phyloP scores from a whole-genome alignment of 2,113 vertebrate genomes.

The Microcebus jonahi region DNA sequence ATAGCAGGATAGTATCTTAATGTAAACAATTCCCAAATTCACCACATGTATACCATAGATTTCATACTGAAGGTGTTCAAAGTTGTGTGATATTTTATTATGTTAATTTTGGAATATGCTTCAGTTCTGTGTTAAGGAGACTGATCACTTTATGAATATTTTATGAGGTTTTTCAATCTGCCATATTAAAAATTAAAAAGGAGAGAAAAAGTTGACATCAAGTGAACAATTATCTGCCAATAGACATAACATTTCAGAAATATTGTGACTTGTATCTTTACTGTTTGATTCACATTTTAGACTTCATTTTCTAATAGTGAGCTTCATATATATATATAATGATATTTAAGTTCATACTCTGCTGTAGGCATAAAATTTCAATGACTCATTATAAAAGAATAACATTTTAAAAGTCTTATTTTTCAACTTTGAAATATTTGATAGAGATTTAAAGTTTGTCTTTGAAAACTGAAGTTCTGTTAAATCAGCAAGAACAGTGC shows the following conservation, averaged over 20 bases:
- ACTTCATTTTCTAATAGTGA: not conserved
- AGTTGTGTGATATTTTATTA: not conserved
- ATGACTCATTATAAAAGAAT: not conserved
- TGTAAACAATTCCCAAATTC: not conserved
- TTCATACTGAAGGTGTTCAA: not conserved
- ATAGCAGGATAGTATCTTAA: not conserved
- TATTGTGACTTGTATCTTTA: not conserved
- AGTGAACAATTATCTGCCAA: not conserved
- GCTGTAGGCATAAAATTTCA: not conserved
- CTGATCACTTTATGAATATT: not conserved
- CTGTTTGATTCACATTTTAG: not conserved
- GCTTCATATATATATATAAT: not conserved
- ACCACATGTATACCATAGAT: not conserved
- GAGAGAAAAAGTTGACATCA: not conserved
- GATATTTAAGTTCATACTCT: not conserved
- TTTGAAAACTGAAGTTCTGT: slow-evolving; percentile 11
- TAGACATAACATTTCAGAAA: not conserved
- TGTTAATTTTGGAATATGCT: not conserved
- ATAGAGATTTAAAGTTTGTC: slow-evolving; percentile 15
- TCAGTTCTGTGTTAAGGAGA: not conserved
- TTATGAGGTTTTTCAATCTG: not conserved
- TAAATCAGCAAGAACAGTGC: not conserved
- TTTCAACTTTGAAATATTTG: slow-evolving; percentile 23
- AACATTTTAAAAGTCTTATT: not conserved
- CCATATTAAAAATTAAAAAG: not conserved